phyloP scores from a whole-genome alignment of 2,888 invertebrate species.

The Argyresthia goedartella region DNA sequence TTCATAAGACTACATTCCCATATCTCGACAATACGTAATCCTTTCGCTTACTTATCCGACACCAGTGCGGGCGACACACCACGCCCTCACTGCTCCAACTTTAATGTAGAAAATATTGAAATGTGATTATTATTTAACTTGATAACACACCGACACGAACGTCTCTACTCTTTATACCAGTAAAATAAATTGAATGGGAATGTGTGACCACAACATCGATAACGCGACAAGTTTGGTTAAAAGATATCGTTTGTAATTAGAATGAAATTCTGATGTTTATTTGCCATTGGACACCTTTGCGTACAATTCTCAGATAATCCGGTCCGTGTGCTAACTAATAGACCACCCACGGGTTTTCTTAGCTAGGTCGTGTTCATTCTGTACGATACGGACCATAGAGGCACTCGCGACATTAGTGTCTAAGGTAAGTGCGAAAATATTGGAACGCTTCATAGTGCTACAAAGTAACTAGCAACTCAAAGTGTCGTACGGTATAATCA shows the following conservation, averaged over 20 bases:
- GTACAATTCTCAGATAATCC: too few species aligned
- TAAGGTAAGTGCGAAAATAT: too few species aligned
- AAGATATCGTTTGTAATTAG: not conserved
- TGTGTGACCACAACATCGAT: constrained; percentile 35
- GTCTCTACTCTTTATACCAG: constrained; percentile 15
- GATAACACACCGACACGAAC: constrained; percentile 39
- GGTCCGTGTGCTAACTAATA: too few species aligned
- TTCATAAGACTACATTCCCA: constrained; percentile 21
- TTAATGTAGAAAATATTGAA: constrained; percentile 65
- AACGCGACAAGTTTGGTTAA: constrained; percentile 20
- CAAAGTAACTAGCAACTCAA: too few species aligned
- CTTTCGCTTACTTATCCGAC: constrained; percentile 43
- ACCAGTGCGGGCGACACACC: constrained; percentile 24
- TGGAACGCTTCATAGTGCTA: too few species aligned
- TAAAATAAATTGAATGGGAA: constrained; percentile 23
- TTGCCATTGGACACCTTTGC: too few species aligned
- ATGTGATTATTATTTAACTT: constrained; percentile 61
- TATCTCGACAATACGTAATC: constrained; percentile 39
- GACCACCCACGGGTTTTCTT: too few species aligned
- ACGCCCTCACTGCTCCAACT: constrained; percentile 31
- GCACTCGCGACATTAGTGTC: too few species aligned
- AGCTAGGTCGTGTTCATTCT: too few species aligned
- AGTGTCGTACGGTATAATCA: too few species aligned
- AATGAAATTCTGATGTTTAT: not conserved
- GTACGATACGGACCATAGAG: too few species aligned